These are phyloP conservation scores for Myotis daubentonii DNA, from an alignment of 2,797 vertebrate genomes.

Conservation along the genomic window DNA sequence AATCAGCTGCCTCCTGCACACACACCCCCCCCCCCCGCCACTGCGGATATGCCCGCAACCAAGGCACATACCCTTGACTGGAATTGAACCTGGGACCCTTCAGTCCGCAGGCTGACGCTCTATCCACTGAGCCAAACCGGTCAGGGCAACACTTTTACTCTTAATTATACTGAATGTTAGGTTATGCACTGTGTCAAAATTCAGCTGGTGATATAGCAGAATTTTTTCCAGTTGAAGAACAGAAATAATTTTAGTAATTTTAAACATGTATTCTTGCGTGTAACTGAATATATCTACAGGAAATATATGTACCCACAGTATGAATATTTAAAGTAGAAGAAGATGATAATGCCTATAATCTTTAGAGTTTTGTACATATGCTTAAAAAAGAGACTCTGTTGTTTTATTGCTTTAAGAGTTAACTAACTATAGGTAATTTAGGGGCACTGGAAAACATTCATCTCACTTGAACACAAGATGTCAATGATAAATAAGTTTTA, in stretches of 20 bases:
- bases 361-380: background rate
- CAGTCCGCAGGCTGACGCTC: no score
- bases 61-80: no score
- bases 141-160: background rate
- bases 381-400: conserved; percentile 35
- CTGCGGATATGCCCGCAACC: no score
- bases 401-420: conserved; percentile 13
- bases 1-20: no score
- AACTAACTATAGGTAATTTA: conserved; percentile 39
- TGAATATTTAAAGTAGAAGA: conserved; percentile 34
- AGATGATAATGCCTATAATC: conserved; percentile 39
- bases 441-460: background rate
- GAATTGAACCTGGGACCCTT: no score
- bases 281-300: conserved; percentile 14
- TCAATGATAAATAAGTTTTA: background rate
- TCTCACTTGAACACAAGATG: background rate
- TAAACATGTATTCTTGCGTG: conserved; percentile 5
- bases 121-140: no score
- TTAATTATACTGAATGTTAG: background rate
- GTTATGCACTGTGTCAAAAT: background rate
- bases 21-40: no score
- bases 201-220: background rate
- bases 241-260: conserved; percentile 61
- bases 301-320: conserved; percentile 16
- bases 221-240: conserved; percentile 49